These are phyloP conservation scores for Hyles vespertilio DNA, from an alignment of 1,140 invertebrate species.

Conservation along the genomic window DNA sequence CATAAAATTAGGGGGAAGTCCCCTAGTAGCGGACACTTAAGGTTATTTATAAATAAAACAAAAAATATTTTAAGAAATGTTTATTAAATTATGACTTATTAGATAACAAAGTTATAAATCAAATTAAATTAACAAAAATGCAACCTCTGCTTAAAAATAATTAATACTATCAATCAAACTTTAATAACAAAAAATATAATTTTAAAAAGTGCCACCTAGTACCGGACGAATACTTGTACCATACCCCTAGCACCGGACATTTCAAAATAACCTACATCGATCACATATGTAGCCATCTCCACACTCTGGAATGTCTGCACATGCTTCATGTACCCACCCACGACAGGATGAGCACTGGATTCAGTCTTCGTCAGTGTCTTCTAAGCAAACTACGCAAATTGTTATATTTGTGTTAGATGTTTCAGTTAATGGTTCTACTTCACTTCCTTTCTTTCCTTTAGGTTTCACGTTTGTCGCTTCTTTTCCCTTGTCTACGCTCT, in stretches of 20 bases:
- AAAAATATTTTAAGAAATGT: too few relatives aligned
- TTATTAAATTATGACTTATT: too few relatives aligned
- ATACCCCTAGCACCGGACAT: conserved; percentile 15
- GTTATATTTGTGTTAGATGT: conserved; percentile 14
- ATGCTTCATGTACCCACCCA: conserved; percentile 25
- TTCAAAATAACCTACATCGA: conserved; percentile 19
- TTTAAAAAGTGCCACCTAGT: conserved; percentile 11
- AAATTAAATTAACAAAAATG: too few relatives aligned
- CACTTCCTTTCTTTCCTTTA: conserved; percentile 6
- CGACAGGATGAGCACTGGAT: conserved; percentile 18
- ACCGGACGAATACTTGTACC: conserved; percentile 11
- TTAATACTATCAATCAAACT: conserved; percentile 11
- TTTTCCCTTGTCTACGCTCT: conserved; percentile 13
- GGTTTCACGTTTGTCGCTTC: neutral
- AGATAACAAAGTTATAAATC: too few relatives aligned
- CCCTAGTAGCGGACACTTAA: too few relatives aligned
- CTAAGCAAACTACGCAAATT: conserved; percentile 19
- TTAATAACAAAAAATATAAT: conserved; percentile 10
- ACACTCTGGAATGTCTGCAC: conserved; percentile 29
- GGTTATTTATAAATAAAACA: too few relatives aligned
- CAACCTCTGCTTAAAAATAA: too few relatives aligned
- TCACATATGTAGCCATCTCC: conserved; percentile 24
- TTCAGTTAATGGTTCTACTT: conserved; percentile 12
- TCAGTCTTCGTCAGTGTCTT: conserved; percentile 23
- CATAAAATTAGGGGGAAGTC: too few relatives aligned